Evolutionary conservation across 2,113 vertebrate genomes (phyloP), one percentile per base, ranked within the genome.

Genomic region (Albula glossodonta): DNA sequence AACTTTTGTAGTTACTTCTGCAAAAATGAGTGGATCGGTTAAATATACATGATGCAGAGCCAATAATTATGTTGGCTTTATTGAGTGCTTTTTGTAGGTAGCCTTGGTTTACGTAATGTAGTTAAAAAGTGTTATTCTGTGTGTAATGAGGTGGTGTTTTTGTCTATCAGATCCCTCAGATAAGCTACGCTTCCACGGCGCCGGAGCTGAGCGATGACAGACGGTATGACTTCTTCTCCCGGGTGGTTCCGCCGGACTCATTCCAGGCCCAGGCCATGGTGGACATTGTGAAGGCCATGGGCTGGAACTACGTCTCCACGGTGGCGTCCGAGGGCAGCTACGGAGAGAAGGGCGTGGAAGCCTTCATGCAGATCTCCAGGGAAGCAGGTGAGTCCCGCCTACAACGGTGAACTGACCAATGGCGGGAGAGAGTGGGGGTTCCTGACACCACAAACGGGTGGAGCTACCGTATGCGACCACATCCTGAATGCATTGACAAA

Each of bases 211-310:
- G 98, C 60, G 98, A 99, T 53, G 98, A 99, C 93, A 95, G 97
- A 22, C 97, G 98, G 84, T 99, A 99, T 74, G 98, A 99, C 94
- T 99, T 99, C 96, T 99, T 99, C 96, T 99, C 98, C 4, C 96
- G 98, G 0, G 98, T 99, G 93, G 98, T 99, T 87, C 98, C 98
- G 63, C 98, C 98, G 0, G 98, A 99, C 91, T 99, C 98, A 52
- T 99, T 99, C 93, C 98, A 99, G 95, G 98, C 98, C 77, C 98
- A 99, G 93, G 98, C 98, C 84, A 99, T 99, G 98, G 98, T 99
- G 93, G 98, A 99, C 93, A 99, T 99, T 41, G 97, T 99, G 87
- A 97, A 96, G 91, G 96, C 97, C 53, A 92, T 99, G 92, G 97
- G 97, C 81, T 99, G 98, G 98, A 97, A 97, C 87, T 99, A 98